phyloP scores from a whole-genome alignment of 2,797 vertebrate species.

The Gastrophryne carolinensis region DNA sequence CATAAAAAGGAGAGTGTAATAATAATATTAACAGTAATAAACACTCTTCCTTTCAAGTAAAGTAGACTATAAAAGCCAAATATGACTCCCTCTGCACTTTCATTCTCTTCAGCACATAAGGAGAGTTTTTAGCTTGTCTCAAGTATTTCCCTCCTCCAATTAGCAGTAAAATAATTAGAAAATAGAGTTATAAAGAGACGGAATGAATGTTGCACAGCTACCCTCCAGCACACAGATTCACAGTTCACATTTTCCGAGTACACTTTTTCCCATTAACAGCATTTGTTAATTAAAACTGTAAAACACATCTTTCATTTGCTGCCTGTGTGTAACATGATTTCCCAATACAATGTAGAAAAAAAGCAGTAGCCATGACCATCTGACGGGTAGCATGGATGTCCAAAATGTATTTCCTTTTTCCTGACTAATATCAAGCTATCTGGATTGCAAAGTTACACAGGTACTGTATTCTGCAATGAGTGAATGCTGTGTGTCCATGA shows the following conservation, averaged over 20 bases:
- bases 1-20: not conserved
- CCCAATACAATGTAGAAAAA: conserved; percentile 25
- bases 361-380: not conserved
- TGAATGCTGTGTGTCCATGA: too few species aligned
- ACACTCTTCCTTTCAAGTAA: not conserved
- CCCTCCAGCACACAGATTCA: conserved; percentile 46
- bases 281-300: conserved; percentile 52
- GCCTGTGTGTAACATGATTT: conserved; percentile 39
- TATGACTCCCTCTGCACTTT: not conserved
- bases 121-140: conserved; percentile 22
- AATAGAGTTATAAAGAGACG: conserved; percentile 44
- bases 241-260: conserved; percentile 51
- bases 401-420: too few species aligned
- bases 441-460: too few species aligned
- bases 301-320: conserved; percentile 37
- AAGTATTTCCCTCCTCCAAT: conserved; percentile 43
- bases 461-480: too few species aligned
- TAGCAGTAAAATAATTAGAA: conserved; percentile 51
- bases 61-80: not conserved
- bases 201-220: conserved; percentile 30
- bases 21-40: not conserved
- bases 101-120: conserved; percentile 29
- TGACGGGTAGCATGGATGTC: too few species aligned
- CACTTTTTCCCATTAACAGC: conserved; percentile 48
- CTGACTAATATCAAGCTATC: too few species aligned